Conservation (phyloP, 2,888 invertebrate genomes). For the Drosophila anomalata region DNA sequence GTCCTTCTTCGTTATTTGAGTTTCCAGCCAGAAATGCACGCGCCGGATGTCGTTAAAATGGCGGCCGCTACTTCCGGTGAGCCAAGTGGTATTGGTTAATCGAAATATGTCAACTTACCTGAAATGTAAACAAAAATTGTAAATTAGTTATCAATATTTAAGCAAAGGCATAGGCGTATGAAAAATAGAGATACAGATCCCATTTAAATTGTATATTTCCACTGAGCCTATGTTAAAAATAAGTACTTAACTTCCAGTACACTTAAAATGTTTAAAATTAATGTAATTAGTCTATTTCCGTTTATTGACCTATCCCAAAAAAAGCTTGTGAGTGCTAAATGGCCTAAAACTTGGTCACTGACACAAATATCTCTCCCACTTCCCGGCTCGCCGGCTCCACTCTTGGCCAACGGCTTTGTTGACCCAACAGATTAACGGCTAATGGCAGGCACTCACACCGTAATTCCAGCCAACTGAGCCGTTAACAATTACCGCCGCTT, state of each 20-base stretch:
- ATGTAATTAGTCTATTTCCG: background rate
- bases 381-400: background rate
- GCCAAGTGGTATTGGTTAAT: slow-evolving; percentile 14
- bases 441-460: slow-evolving; percentile 51
- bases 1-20: slow-evolving; percentile 14
- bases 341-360: slow-evolving; percentile 67
- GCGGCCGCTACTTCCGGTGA: slow-evolving; percentile 48
- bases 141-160: slow-evolving; percentile 22
- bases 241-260: background rate
- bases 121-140: slow-evolving; percentile 21
- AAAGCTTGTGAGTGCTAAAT: slow-evolving; percentile 56
- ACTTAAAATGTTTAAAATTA: background rate
- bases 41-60: slow-evolving; percentile 68
- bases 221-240: background rate
- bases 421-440: slow-evolving; percentile 69
- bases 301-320: slow-evolving; percentile 74
- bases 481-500: slow-evolving; percentile 56
- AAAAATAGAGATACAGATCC: background rate
- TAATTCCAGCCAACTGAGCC: slow-evolving; percentile 35
- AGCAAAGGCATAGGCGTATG: slow-evolving; percentile 3
- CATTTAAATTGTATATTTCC: background rate
- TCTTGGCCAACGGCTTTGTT: slow-evolving; percentile 48
- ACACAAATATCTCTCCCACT: slow-evolving; percentile 47
- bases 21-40: slow-evolving; percentile 70
- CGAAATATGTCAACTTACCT: slow-evolving; percentile 48